These are phyloP conservation scores for Acrocephalus arundinaceus DNA, from an alignment of 2,113 vertebrate species.

Conservation along the genomic window DNA sequence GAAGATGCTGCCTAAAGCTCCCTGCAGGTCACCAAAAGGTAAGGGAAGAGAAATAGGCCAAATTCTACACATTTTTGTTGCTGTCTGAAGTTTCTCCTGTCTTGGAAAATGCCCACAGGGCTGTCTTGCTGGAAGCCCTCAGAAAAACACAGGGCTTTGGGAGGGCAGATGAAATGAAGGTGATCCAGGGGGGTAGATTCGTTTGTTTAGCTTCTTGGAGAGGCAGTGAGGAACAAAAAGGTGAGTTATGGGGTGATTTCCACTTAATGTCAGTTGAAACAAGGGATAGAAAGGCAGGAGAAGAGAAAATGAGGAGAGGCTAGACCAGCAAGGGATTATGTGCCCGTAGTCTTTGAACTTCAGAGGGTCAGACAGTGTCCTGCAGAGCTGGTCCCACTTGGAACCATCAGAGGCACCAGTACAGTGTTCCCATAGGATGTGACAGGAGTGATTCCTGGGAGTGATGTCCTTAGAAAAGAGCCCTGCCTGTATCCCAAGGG, in stretches of 20 bases:
- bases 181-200: background rate
- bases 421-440: background rate
- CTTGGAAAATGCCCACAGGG: slow-evolving; percentile 54
- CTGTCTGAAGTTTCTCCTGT: slow-evolving; percentile 54
- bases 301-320: background rate
- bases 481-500: background rate
- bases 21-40: slow-evolving; percentile 48
- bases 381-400: background rate
- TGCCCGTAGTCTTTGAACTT: background rate
- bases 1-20: background rate
- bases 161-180: slow-evolving; percentile 13
- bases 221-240: background rate
- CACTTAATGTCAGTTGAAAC: background rate
- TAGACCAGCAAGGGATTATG: background rate
- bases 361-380: background rate
- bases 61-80: slow-evolving; percentile 65
- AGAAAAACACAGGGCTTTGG: slow-evolving; percentile 8
- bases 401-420: background rate
- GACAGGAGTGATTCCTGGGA: background rate
- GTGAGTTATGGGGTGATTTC: background rate
- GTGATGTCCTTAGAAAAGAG: background rate
- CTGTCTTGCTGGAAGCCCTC: slow-evolving; percentile 1
- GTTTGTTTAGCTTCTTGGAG: slow-evolving; percentile 5
- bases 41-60: slow-evolving; percentile 11
- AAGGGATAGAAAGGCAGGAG: background rate